Evolutionary conservation across 2,113 vertebrate species (phyloP), one percentile per base, ranked within the genome.

Genomic region (Prietella phreatophila): DNA sequence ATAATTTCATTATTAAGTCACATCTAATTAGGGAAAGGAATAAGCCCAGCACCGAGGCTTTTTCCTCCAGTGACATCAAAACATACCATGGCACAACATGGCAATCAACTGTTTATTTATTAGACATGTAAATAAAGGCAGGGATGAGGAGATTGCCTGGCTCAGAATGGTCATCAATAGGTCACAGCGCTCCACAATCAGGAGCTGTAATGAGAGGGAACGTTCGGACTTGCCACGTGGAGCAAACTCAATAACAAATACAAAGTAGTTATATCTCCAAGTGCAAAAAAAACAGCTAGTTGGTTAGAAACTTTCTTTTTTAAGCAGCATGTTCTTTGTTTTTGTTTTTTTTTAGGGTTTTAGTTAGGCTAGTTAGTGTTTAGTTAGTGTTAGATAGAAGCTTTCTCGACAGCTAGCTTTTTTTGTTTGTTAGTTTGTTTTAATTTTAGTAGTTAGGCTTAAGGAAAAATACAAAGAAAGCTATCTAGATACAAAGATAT

Each of bases 11-110:
- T 50, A 50, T 50, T 36, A 82, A 73, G 39, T 75, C 67, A 39
- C 20, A 39, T 75, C 53, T 85, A 75, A 85, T 58, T 85, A 56
- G 53, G 22, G 22, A 75, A 30, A 75, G 75, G 67, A 73, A 75
- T 60, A 27, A 27, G 53, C 22, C 7, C 17, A 2, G 53, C 53
- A 27, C 55, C 6, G 6, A 58, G 5, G 33, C 27, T 47, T 55
- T 47, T 7, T 1, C 4, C 0, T 11, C 22, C 9, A 25, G 2
- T 1, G 36, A 63, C 39, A 30, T 85, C 36, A 65, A 67, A 86
- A 80, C 27, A 33, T 27, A 1, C 47, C 15, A 15, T 65, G 30
- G 30, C 30, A 11, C 2, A 17, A 67, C 42, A 56, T 86, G 85
- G 78, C 60, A 80, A 71, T 9, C 25, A 17, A 47, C 47, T 58